Base-by-base conservation (phyloP, 1,140 invertebrate genomes). In the Plodia interpunctella region DNA sequence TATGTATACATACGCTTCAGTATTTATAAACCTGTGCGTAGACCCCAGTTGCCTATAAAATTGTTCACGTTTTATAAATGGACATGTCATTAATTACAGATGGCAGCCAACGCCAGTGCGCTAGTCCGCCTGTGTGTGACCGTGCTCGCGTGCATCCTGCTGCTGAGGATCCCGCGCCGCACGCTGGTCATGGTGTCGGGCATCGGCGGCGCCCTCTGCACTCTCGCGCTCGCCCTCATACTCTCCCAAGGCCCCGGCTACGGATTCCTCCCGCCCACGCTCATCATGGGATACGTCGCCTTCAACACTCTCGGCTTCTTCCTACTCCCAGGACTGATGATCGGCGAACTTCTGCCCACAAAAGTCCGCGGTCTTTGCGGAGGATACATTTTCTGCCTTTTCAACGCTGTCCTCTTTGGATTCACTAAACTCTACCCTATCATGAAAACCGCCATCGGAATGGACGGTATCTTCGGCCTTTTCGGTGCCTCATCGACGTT, bases 371-470 rank as follows among this genome's bases (percentile, higher is more conserved):
- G 93, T 1, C 86, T 93, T 10, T 92, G 91, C 17, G 93, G 94
- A 1, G 94, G 94, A 3, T 91, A 92, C 53, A 93, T 93, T n/a
- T 95, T 94, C 74, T 93, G 92, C 63, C 74, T 93, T 0, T 94
- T 94, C 79, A 94, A 94, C 78, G 74, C 93, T 0, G 77, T 91
- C 0, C 72, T 94, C 0, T 96, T 96, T 72, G 88, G 92, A 2
- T 91, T 94, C n/a, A 94, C 95, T 0, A 96, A 96, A 78, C 80
- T 92, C 11, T 97, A 94, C 74, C 93, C 94, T 0, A 71, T 90
- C 0, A 88, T 95, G 62, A 91, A 91, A 32, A 69, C 83, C 0
- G 72, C 78, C 5, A 88, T 95, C 0, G 91, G 93, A 51, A 90
- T 92, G 62, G 76, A 90, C 0, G 94, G 94, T 3, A 83, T 95